A percentile compares a stretch with the other conserved stretches of the same genome.
phyloP scores from a whole-genome alignment of 2,113 vertebrate genomes.

The Grammomys dolichurus region DNA sequence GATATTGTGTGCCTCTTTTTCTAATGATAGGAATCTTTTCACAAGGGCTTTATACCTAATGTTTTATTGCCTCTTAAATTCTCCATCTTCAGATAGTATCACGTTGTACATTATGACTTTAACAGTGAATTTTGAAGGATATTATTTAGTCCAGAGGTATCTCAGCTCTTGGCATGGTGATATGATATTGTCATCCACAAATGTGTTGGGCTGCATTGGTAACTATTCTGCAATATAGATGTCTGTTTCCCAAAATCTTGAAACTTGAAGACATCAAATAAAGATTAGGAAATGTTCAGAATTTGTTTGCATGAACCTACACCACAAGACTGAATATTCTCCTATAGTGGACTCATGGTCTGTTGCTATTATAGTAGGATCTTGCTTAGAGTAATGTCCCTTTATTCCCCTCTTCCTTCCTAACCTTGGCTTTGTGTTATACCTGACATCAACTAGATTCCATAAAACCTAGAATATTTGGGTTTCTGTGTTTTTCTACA shows the following conservation, averaged over 20 bases:
- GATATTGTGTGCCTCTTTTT: background rate
- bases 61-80: background rate
- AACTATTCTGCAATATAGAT: background rate
- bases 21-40: background rate
- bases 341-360: background rate
- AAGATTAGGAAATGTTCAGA: background rate
- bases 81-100: background rate
- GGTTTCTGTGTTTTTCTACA: slow-evolving; percentile 46
- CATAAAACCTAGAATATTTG: slow-evolving; percentile 24
- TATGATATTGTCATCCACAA: background rate
- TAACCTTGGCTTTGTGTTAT: background rate
- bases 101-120: background rate
- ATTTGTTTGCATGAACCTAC: background rate
- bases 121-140: background rate
- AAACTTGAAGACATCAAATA: background rate
- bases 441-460: slow-evolving; percentile 32
- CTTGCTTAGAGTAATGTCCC: background rate
- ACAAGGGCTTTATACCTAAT: background rate
- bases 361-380: background rate
- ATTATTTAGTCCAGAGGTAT: background rate
- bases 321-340: background rate
- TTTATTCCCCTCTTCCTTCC: background rate
- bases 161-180: background rate
- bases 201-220: background rate
- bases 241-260: background rate